Evolutionary conservation across 1,140 invertebrate species (phyloP).

Genomic region (Brevipalpus yothersi): DNA sequence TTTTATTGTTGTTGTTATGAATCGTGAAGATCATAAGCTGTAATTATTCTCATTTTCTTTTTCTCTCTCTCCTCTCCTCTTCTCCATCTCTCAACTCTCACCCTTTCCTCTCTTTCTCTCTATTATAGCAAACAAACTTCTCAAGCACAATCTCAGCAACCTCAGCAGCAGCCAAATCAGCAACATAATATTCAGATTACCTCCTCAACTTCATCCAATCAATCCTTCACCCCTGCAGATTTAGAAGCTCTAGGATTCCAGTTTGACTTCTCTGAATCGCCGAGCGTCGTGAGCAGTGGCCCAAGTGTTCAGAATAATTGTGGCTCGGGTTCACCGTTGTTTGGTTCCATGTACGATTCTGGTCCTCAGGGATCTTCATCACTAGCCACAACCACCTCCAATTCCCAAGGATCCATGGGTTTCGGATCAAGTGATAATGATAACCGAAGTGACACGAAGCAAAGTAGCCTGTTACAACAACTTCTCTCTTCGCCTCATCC

Average conservation of each 20-base stretch:
- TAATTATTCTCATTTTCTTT: conserved; percentile 18
- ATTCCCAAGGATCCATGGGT: background rate
- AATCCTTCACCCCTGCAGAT: conserved; percentile 30
- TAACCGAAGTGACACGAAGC: background rate
- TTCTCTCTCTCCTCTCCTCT: too few relatives aligned
- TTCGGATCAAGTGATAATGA: background rate
- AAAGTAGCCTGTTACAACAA: background rate
- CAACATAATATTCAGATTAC: conserved; percentile 7
- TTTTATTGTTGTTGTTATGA: background rate
- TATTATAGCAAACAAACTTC: background rate
- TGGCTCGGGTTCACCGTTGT: background rate
- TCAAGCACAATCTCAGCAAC: conserved; percentile 20
- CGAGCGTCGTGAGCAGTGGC: background rate
- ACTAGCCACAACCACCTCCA: background rate
- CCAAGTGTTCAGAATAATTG: background rate
- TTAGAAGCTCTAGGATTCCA: conserved; percentile 37
- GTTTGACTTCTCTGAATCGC: conserved; percentile 29
- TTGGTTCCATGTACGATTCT: background rate
- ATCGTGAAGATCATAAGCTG: conserved; percentile 1
- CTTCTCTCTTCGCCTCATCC: background rate
- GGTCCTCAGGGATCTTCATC: background rate
- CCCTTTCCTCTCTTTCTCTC: background rate
- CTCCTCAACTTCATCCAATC: conserved; percentile 10
- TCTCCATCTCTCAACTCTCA: too few relatives aligned
- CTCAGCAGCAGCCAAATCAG: conserved; percentile 11